A percentile compares a stretch with the other conserved stretches of the same genome.
Conservation (phyloP, 2,797 vertebrate species). For the Sebastes diploproa region DNA sequence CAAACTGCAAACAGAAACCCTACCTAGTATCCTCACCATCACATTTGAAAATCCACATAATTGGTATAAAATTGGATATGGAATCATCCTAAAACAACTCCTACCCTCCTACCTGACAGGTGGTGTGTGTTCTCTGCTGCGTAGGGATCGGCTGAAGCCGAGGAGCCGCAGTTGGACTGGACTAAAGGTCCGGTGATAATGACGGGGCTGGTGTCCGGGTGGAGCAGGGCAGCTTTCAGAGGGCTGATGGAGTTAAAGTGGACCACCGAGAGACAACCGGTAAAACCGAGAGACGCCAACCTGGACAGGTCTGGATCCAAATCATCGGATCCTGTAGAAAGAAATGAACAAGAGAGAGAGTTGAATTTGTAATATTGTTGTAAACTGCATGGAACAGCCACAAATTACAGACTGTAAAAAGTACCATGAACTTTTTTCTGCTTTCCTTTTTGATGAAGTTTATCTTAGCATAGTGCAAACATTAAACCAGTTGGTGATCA, state of each 20-base stretch:
- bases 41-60: background rate
- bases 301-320: conserved; percentile 86
- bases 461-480: background rate
- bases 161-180: conserved; percentile 87
- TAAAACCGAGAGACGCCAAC: conserved; percentile 87
- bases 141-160: conserved; percentile 81
- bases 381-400: background rate
- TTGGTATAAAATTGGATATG: background rate
- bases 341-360: background rate
- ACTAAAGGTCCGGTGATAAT: conserved; percentile 83
- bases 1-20: background rate
- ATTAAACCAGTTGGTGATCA: background rate
- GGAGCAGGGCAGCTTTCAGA: conserved; percentile 89
- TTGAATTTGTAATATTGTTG: background rate
- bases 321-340: conserved; percentile 53
- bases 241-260: conserved; percentile 90
- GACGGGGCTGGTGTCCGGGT: conserved; percentile 80
- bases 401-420: background rate
- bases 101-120: conserved; percentile 85
- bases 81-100: background rate
- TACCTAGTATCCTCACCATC: no score
- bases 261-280: conserved; percentile 91
- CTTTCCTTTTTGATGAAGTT: background rate
- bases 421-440: background rate
- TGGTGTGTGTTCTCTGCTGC: conserved; percentile 89